Base-by-base conservation (phyloP, 2,797 vertebrate genomes). In the Australoheros facetus region DNA sequence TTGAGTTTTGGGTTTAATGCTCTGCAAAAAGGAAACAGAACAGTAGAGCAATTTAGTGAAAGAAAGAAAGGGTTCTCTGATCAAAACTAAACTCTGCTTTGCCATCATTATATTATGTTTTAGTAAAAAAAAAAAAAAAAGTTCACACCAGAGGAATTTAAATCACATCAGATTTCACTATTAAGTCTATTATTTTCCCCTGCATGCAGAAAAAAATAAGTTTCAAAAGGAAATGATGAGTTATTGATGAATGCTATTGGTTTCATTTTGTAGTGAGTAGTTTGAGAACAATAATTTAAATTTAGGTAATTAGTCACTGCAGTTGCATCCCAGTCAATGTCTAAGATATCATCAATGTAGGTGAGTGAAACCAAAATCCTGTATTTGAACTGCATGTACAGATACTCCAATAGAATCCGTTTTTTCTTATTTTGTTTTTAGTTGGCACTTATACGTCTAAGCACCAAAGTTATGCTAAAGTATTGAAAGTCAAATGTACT, bases 11-110 rank as follows among this genome's bases (percentile, higher is more conserved):
- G 26, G 56, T 32, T 17, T 17, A 26, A 12, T 56, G 14, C 16
- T 79, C 9, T 56, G 56, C 32, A 51, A 37, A 30, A 37, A 13
- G 42, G 37, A 64, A 71, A 73, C 4, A 11, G 13, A 85, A 69
- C 62, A 83, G 64, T 60, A 19, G 5, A 19, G 9, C n/a, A 30
- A 73, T 62, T 34, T 34, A n/a, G 2, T 53, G 8, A 69, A 58
- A 74, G 17, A 72, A 55, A 73, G 3, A 60, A 37, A 59, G 23
- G 23, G 14, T 10, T 11, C 8, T 17, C 6, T 64, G 8, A 45
- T 64, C 12, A 56, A 74, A 77, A 64, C 23, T 34, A 7, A 62
- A 78, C 23, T 23, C 14, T 58, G n/a, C 45, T 66, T 71, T 53
- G 32, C 28, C 19, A 19, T 37, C 37, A n/a, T 14, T 70, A 8